Percentiles rank a stretch among this genome's conserved stretches.
phyloP scores from a whole-genome alignment of 2,113 vertebrate species.

The Eonycteris spelaea region DNA sequence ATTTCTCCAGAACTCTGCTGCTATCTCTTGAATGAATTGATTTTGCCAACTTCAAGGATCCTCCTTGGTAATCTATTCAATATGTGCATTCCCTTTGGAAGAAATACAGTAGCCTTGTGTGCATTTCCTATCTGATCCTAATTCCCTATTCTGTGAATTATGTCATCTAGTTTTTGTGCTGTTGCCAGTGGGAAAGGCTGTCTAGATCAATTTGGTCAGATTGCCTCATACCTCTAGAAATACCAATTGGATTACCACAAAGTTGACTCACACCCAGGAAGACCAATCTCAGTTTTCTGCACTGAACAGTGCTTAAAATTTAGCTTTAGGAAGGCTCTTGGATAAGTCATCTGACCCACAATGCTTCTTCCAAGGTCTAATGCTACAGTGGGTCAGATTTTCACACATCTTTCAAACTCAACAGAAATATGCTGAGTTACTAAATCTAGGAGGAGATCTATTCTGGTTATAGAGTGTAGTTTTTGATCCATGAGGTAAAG shows the following conservation, averaged over 20 bases:
- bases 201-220: slow-evolving; percentile 68
- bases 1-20: slow-evolving; percentile 32
- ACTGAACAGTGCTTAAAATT: slow-evolving; percentile 64
- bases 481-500: slow-evolving; percentile 43
- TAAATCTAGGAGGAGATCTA: slow-evolving; percentile 43
- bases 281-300: slow-evolving; percentile 67
- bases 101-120: slow-evolving; percentile 68
- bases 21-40: slow-evolving; percentile 64
- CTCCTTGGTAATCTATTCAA: slow-evolving; percentile 72
- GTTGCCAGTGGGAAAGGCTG: slow-evolving; percentile 70
- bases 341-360: slow-evolving; percentile 62
- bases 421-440: background rate
- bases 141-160: slow-evolving; percentile 76
- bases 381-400: slow-evolving; percentile 17
- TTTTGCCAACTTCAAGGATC: slow-evolving; percentile 71
- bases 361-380: slow-evolving; percentile 41
- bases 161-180: slow-evolving; percentile 71
- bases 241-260: slow-evolving; percentile 60
- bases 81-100: slow-evolving; percentile 68
- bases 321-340: slow-evolving; percentile 40
- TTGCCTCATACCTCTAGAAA: slow-evolving; percentile 54
- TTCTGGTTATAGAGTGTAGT: slow-evolving; percentile 45
- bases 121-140: slow-evolving; percentile 73
- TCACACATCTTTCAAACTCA: slow-evolving; percentile 47
- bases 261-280: slow-evolving; percentile 59